Base-by-base conservation (phyloP, 37 sponge, comb jelly and placozoan species). In the Axinella damicornis region DNA sequence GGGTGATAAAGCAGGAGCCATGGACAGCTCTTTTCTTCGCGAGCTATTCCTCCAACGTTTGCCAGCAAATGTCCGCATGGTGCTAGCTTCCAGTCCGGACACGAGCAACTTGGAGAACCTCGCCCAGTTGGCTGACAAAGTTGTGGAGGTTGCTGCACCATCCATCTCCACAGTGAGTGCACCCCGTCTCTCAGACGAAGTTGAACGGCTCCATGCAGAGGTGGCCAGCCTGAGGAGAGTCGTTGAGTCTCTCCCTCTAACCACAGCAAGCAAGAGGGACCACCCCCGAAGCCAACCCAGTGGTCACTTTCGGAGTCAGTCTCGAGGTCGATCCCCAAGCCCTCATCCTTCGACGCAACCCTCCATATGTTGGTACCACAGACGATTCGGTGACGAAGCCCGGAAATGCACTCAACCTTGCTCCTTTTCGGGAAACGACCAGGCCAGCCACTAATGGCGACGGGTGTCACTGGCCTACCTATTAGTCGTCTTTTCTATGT, bases 401-500 rank as follows among this genome's bases (percentile, higher is more conserved):
- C 70, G 59, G 57, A 87, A 86, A 46, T 91, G 88, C 35, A 72
- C 5, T 24, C 71, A 74, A 15, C 92, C 85, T 24, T 82, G 88
- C 56, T 53, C 79, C 61, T 55, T 27, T 22, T 74, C 65, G n/a
- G n/a, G n/a, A 91, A 86, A 91, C 86, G 27, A 14, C 69, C 36
- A 36, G 82, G 87, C 91, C 86, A 81, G 91, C 53, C 91, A 62
- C 77, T 81, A 74, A 65, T 30, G 71, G 79, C 80, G 73, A 83
- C 90, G 22, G 55, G 73, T 36, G 80, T 39, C 52, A 36, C 81
- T 84, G 90, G 90, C 90, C 77, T 9, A 57, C 60, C 33, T 57
- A 53, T 70, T 25, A 90, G 90, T 90, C 90, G 81, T 81, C 85
- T 84, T 21, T 71, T 89, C n/a, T 81, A 65, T 53, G n/a, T 88